Evolutionary conservation across 2,797 vertebrate species (phyloP).

Genomic region (Xenops minutus): DNA sequence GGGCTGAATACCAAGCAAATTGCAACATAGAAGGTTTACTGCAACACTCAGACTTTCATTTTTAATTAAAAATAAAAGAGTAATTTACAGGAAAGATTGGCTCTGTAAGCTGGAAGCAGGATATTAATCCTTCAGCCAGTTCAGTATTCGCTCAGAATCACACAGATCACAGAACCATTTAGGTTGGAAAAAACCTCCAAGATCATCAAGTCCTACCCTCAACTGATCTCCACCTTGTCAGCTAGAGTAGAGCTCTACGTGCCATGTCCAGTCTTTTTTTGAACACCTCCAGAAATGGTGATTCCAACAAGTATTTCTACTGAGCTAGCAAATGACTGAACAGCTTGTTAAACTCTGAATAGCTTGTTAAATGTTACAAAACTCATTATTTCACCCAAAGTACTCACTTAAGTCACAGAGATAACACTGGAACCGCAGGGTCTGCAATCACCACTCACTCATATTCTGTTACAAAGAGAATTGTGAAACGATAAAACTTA

Average conservation of each 20-base stretch:
- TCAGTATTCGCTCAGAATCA: neutral
- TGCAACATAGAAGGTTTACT: neutral
- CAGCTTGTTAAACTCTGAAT: neutral
- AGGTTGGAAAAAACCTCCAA: neutral
- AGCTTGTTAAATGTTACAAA: neutral
- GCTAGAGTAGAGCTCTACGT: neutral
- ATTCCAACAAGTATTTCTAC: neutral
- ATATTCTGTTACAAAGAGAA: neutral
- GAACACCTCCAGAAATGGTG: neutral
- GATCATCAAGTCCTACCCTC: neutral
- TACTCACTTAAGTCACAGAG: rapidly evolving
- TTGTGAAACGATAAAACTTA: neutral
- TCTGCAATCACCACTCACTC: rapidly evolving
- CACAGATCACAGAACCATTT: neutral
- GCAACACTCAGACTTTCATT: neutral
- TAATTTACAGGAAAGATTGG: neutral
- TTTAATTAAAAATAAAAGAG: neutral
- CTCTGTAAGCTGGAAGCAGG: neutral
- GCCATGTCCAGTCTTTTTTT: neutral
- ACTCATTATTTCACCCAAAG: neutral
- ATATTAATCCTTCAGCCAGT: neutral
- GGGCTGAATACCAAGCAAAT: neutral
- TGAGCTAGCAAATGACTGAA: neutral
- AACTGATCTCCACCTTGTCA: neutral
- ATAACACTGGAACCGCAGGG: rapidly evolving